Evolutionary conservation across 2,113 vertebrate species (phyloP), one percentile per base, ranked within the genome.

Genomic region (Copsychus sechellarum): DNA sequence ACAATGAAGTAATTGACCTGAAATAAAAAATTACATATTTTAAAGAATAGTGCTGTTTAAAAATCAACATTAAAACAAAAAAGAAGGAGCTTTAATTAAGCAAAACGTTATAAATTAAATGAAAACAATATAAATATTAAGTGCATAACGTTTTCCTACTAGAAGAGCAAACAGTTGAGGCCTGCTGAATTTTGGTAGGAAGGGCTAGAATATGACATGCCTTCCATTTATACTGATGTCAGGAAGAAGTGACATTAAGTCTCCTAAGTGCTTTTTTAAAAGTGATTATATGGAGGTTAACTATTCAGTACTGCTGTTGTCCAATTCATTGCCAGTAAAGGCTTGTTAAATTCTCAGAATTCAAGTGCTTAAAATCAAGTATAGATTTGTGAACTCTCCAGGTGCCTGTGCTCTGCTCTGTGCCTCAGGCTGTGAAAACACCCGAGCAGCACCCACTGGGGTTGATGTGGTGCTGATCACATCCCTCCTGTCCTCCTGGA

Each of bases 321-420:
- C 48, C 3, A 4, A 24, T 72, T 81, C 4, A 42, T 40, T 89
- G 72, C 42, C 36, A 25, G 14, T 43, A 29, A 78, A 29, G 36
- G 5, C n/a, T 57, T 29, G 8, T 57, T 40, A n/a, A 84, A 10
- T n/a, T 74, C 33, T 65, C 28, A 45, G 40, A 64, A 72, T 50
- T 42, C 33, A 48, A 57, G 15, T 28, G 21, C 16, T 69, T 72
- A 20, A 26, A 53, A 29, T 53, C 7, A 11, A 22, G 34, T 3
- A 1, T 0, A 31, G 15, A 1, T 6, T 4, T 33, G 12, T 36
- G 93, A 61, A 23, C 25, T 67, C 12, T 33, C 2, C 45, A 5
- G 3, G 31, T 56, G 31, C 16, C 28, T 17, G 8, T 12, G n/a
- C 25, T n/a, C 34, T 14, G 3, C 17, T n/a, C 34, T 17, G 4